A percentile compares a stretch with the other conserved stretches of the same genome.
Evolutionary conservation across 2,797 vertebrate species (phyloP).

Genomic region (Antrozous pallidus): DNA sequence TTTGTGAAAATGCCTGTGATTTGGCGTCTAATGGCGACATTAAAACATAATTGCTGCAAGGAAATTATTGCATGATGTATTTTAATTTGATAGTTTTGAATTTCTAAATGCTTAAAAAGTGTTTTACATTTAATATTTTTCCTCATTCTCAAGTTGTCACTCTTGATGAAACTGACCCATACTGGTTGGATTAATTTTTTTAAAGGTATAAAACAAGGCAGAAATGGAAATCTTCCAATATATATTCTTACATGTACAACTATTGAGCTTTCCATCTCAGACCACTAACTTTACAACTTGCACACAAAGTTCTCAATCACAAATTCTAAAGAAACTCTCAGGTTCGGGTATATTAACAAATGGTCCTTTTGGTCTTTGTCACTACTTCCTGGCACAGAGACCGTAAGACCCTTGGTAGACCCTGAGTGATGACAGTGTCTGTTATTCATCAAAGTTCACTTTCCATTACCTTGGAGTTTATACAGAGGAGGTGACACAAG

Average conservation of each 20-base stretch:
- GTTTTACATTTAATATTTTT: background rate
- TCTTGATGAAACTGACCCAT: background rate
- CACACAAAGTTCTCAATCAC: background rate
- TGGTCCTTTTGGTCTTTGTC: background rate
- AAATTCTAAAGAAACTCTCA: background rate
- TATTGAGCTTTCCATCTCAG: background rate
- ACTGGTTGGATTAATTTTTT: background rate
- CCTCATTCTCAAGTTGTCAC: background rate
- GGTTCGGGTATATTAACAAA: background rate
- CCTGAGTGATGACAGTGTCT: background rate
- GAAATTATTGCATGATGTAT: background rate
- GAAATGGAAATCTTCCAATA: background rate
- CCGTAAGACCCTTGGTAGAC: background rate
- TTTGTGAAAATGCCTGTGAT: background rate
- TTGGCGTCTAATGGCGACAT: background rate
- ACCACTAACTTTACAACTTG: background rate
- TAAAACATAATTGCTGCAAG: background rate
- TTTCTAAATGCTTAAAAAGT: slow-evolving; percentile 1
- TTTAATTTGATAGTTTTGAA: slow-evolving; percentile 10
- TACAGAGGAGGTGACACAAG: background rate
- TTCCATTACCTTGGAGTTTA: background rate
- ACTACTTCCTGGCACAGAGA: background rate
- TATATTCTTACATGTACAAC: background rate
- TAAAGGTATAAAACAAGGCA: background rate
- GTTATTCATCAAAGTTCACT: background rate